These are phyloP conservation scores for Oxyura jamaicensis DNA, from an alignment of 2,113 vertebrate genomes.

Conservation along the genomic window DNA sequence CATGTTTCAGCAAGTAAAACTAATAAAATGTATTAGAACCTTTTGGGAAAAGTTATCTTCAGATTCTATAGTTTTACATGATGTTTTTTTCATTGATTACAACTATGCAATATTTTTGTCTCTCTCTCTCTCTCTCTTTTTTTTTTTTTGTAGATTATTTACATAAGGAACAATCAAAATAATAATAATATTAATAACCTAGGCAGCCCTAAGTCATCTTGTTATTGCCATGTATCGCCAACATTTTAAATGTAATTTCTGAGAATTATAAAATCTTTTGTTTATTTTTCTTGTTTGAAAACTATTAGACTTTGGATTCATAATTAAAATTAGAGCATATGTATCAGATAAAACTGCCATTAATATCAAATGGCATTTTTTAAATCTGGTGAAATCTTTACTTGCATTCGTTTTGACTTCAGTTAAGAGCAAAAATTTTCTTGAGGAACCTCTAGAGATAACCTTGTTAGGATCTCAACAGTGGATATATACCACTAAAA, in stretches of 20 bases:
- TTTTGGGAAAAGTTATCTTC: not conserved
- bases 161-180: not conserved
- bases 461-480: not conserved
- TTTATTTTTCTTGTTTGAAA: not conserved
- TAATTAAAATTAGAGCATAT: not conserved
- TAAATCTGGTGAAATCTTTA: not conserved
- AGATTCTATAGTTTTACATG: fast-evolving
- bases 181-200: not conserved
- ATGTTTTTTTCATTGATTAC: not conserved
- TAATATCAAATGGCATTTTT: not conserved
- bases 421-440: not conserved
- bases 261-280: not conserved
- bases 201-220: not conserved
- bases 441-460: not conserved
- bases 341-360: not conserved
- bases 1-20: not conserved
- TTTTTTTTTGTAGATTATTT: not conserved
- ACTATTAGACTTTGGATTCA: not conserved
- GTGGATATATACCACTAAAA: not conserved
- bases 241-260: not conserved
- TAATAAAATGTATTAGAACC: not conserved
- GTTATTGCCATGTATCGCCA: not conserved
- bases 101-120: not conserved
- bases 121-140: too few species aligned
- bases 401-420: not conserved